phyloP scores from a whole-genome alignment of 1,140 invertebrate species.

The Lordiphosa collinella region DNA sequence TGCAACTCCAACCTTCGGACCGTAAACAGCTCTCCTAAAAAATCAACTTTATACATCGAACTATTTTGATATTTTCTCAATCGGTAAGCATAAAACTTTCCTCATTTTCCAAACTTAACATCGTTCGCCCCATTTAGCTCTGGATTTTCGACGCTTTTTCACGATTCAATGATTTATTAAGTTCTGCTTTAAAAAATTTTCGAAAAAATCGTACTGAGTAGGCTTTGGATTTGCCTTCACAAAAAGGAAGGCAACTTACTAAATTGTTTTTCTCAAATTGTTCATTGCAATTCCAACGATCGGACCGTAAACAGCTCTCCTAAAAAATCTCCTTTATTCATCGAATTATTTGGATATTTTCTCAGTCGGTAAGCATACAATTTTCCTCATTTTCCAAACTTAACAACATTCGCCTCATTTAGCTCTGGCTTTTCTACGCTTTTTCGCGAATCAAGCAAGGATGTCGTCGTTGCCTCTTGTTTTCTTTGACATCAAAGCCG shows the following conservation, averaged over 20 bases:
- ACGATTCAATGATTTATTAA: not conserved
- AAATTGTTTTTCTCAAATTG: too few relatives aligned
- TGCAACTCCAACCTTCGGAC: too few relatives aligned
- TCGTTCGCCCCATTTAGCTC: not conserved
- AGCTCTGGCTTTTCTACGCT: constrained; percentile 9
- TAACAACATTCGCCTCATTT: not conserved
- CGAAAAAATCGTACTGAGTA: too few relatives aligned
- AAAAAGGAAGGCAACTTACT: too few relatives aligned
- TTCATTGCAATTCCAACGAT: too few relatives aligned
- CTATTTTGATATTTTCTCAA: too few relatives aligned
- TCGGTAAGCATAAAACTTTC: too few relatives aligned
- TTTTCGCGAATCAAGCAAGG: constrained; percentile 2
- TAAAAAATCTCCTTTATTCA: not conserved
- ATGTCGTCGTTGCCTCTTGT: constrained; percentile 25
- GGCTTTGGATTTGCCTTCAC: too few relatives aligned
- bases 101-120: not conserved
- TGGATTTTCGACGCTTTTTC: constrained; percentile 7
- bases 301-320: not conserved
- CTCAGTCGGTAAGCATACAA: too few relatives aligned
- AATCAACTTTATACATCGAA: not conserved
- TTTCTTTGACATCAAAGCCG: constrained; percentile 21
- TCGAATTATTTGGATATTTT: too few relatives aligned
- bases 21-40: not conserved
- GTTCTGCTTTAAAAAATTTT: too few relatives aligned
- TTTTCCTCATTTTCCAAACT: too few relatives aligned